Percentiles rank a stretch among this genome's conserved stretches.
Conservation (phyloP, 2,888 invertebrate species). For the Iselma pallidipennis region DNA sequence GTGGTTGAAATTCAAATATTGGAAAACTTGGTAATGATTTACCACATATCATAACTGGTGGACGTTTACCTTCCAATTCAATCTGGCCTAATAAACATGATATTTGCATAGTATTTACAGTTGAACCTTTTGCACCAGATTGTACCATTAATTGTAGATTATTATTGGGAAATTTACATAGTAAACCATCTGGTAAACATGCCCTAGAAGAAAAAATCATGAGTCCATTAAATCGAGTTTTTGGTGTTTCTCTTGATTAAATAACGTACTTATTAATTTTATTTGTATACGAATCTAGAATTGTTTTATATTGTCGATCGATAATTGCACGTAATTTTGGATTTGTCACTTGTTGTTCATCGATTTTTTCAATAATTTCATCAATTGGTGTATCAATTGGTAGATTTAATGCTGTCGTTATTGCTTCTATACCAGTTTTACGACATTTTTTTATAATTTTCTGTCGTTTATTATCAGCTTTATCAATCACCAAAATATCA, state of each 20-base stretch:
- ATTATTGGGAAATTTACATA: conserved; percentile 89
- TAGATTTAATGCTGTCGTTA: conserved; percentile 70
- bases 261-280: conserved; percentile 76
- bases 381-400: conserved; percentile 62
- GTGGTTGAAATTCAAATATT: conserved; percentile 83
- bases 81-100: conserved; percentile 98
- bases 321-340: conserved; percentile 78
- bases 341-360: conserved; percentile 71
- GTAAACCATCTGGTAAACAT: conserved; percentile 83
- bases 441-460: conserved; percentile 70
- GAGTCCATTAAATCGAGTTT: conserved; percentile 4
- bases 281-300: conserved; percentile 84
- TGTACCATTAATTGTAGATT: conserved; percentile 98
- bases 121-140: conserved; percentile 98
- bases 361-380: conserved; percentile 68
- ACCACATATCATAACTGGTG: conserved; percentile 93
- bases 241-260: background rate
- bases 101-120: conserved; percentile 98
- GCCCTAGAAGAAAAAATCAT: conserved; percentile 55
- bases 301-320: conserved; percentile 81
- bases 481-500: conserved; percentile 82
- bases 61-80: conserved; percentile 96
- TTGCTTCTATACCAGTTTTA: conserved; percentile 46
- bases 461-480: conserved; percentile 74
- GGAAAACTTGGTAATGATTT: conserved; percentile 90